Base-by-base conservation (phyloP, 2,797 vertebrate species). In the Lepidocolaptes lacrymiger region DNA sequence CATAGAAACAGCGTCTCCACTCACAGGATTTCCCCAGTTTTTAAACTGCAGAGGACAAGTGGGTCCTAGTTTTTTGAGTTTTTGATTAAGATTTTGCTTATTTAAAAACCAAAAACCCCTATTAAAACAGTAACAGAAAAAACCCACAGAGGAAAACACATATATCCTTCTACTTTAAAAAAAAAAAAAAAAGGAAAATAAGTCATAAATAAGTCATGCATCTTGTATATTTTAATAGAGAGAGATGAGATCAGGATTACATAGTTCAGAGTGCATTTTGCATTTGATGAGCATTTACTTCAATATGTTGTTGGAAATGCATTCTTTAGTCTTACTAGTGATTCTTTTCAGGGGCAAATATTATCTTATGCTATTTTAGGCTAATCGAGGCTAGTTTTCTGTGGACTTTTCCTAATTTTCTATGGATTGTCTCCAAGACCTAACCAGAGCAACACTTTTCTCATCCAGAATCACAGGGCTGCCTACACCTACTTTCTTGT, bases 221-320 rank as follows among this genome's bases (percentile, higher is more conserved):
- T 51, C 7, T 16, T 80, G 4, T 16, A 12, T 64, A 43, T 66
- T 62, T 75, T 72, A 75, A 30, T 4, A 74, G 13, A 69, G 4
- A 37, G 37, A 37, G 37, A 44, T 1, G 2, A 73, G 28, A 26
- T 2, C 30, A 64, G 8, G 5, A 26, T 36, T 32, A 46, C 19
- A 51, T 2, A 30, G 7, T 36, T 68, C 26, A 55, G 19, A 68
- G 15, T 12, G 9, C 7, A 46, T 54, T 83, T 26, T 56, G 8
- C 16, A 32, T 48, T 80, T 78, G 54, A 27, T 15, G 12, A 2
- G 2, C 2, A 30, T 85, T 85, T 72, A 19, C 15, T 72, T 66
- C 15, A 69, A 36, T 1, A 0, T 4, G 3, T 0, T 68, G 74
- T 55, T 6, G 9, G 28, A 39, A 94, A 66, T 14, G 8, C 7